A percentile compares a stretch with the other conserved stretches of the same genome.
phyloP scores from a whole-genome alignment of 92 coral and sea anemone genomes.

The Pocillopora meandrina region DNA sequence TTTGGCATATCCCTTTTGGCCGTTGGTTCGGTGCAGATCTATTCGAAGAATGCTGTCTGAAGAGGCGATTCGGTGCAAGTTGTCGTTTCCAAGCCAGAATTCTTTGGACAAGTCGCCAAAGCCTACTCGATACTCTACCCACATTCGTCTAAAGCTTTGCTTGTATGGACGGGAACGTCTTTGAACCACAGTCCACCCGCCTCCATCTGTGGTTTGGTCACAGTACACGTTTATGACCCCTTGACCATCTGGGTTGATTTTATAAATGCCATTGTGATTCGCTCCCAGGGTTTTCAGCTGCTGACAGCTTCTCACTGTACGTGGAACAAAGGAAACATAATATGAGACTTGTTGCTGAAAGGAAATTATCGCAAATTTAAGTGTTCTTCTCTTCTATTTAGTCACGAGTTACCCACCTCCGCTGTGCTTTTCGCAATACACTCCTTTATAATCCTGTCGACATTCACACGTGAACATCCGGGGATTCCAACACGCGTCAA shows the following conservation, averaged over 20 bases:
- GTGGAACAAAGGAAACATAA: too few relatives aligned
- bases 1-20: slow-evolving; percentile 19
- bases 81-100: slow-evolving; percentile 27
- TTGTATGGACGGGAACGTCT: background rate
- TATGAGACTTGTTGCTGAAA: too few relatives aligned
- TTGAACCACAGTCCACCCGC: background rate
- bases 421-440: background rate
- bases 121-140: background rate
- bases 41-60: background rate
- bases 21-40: background rate
- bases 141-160: background rate
- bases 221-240: slow-evolving; percentile 1
- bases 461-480: slow-evolving; percentile 10
- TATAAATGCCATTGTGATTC: background rate
- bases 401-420: background rate
- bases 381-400: background rate
- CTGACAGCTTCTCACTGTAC: slow-evolving; percentile 2
- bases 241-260: background rate
- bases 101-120: slow-evolving; percentile 6
- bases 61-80: slow-evolving; percentile 16
- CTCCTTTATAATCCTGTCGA: background rate
- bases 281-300: slow-evolving; percentile 2
- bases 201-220: slow-evolving; percentile 4
- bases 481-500: slow-evolving; percentile 2
- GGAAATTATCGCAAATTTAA: background rate